Conservation (phyloP, 2,113 vertebrate genomes). For the Ondatra zibethicus region DNA sequence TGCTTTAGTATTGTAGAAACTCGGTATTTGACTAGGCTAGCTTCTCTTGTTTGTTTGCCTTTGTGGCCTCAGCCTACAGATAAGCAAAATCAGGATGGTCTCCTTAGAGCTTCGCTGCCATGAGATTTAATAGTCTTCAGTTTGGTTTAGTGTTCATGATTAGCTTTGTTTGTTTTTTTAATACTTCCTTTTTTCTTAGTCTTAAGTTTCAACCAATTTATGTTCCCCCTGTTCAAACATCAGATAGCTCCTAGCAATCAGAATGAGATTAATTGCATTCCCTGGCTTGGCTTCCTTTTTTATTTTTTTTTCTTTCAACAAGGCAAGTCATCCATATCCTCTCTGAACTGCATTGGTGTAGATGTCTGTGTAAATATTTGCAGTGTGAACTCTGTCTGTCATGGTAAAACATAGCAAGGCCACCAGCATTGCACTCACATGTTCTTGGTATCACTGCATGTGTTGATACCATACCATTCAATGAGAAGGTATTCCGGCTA, state of each 20-base stretch:
- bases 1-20: constrained; percentile 36
- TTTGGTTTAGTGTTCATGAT: constrained; percentile 18
- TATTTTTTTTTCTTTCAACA: constrained; percentile 39
- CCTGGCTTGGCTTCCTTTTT: not conserved
- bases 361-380: not conserved
- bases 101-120: not conserved
- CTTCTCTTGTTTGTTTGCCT: not conserved
- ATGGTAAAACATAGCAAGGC: not conserved
- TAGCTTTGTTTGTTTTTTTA: not conserved
- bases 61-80: not conserved
- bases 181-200: not conserved
- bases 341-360: not conserved
- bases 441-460: not conserved
- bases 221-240: constrained; percentile 25
- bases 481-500: not conserved
- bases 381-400: not conserved
- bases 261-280: constrained; percentile 41
- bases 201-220: not conserved
- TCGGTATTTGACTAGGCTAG: not conserved
- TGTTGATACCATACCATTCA: not conserved
- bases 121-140: not conserved
- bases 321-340: not conserved
- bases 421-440: not conserved
- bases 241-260: not conserved
- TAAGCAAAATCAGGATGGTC: not conserved